Percentiles rank a stretch among this genome's conserved stretches.
These are phyloP conservation scores for Sisyra terminalis DNA, from an alignment of 2,888 invertebrate genomes.

Conservation along the genomic window DNA sequence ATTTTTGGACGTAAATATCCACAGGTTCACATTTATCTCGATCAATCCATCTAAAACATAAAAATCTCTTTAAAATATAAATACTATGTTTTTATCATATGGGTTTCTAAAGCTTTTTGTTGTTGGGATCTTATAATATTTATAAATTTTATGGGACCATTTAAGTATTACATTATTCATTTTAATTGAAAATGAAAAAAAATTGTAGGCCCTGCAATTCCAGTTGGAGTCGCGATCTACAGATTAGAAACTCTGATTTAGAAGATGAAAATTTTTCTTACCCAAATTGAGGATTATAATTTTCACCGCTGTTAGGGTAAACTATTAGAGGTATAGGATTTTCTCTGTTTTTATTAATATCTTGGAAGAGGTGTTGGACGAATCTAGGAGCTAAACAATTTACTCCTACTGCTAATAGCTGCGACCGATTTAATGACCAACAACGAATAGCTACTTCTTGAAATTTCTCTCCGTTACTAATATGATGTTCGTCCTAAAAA, in stretches of 20 bases:
- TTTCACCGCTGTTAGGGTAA: slow-evolving; percentile 87
- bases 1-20: slow-evolving; percentile 55
- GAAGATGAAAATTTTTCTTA: slow-evolving; percentile 15
- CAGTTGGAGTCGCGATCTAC: too few relatives aligned
- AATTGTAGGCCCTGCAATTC: too few relatives aligned
- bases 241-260: background rate
- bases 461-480: slow-evolving; percentile 70
- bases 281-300: slow-evolving; percentile 53
- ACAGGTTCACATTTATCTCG: slow-evolving; percentile 53
- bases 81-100: too few relatives aligned
- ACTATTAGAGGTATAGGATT: slow-evolving; percentile 58
- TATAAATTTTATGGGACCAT: too few relatives aligned
- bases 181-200: too few relatives aligned
- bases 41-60: slow-evolving; percentile 53
- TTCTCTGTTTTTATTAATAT: slow-evolving; percentile 31
- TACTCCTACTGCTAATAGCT: slow-evolving; percentile 73
- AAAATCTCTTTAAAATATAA: slow-evolving; percentile 7
- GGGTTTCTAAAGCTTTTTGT: too few relatives aligned
- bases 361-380: slow-evolving; percentile 41
- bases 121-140: too few relatives aligned
- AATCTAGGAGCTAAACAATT: slow-evolving; percentile 67
- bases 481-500: slow-evolving; percentile 37
- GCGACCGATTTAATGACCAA: slow-evolving; percentile 39
- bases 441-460: slow-evolving; percentile 52
- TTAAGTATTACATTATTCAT: too few relatives aligned